Conservation (phyloP, 2,797 vertebrate species). For the Acrossocheilus wenchowensis region DNA sequence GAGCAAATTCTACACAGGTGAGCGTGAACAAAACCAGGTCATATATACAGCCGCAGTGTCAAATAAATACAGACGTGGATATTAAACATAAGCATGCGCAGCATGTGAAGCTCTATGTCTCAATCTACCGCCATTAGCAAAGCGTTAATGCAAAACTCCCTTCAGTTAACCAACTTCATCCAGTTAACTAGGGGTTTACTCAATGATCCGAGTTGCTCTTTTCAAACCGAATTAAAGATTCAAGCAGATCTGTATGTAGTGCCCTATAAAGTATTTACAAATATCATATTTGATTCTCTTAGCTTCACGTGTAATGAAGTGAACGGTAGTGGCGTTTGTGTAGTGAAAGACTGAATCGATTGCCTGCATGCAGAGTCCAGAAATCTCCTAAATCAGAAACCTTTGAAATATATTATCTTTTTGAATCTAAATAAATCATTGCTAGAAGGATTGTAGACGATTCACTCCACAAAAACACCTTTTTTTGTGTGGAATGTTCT, state of each 20-base stretch:
- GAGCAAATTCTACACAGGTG: slow-evolving; percentile 90
- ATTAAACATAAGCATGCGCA: slow-evolving; percentile 84
- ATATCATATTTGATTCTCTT: slow-evolving; percentile 29
- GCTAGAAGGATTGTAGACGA: neutral
- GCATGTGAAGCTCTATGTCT: slow-evolving; percentile 69
- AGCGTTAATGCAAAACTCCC: slow-evolving; percentile 39
- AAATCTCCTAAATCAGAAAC: neutral
- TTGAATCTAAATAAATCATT: neutral
- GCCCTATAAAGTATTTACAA: slow-evolving; percentile 51
- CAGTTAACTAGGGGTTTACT: neutral
- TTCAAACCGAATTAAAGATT: slow-evolving; percentile 14
- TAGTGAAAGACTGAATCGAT: neutral
- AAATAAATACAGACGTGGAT: slow-evolving; percentile 87
- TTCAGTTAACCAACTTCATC: neutral
- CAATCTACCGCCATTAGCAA: slow-evolving; percentile 64
- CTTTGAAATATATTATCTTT: neutral
- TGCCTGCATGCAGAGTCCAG: neutral
- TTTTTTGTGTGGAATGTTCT: neutral
- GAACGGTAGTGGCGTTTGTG: neutral
- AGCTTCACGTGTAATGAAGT: slow-evolving; percentile 20
- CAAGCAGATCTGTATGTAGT: neutral
- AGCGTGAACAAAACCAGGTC: slow-evolving; percentile 75
- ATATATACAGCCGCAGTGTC: slow-evolving; percentile 88
- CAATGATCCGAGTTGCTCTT: neutral
- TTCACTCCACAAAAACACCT: neutral